Evolutionary conservation across 2,888 invertebrate species (phyloP), one percentile per base, ranked within the genome.

Genomic region (Steinernema hermaphroditum): DNA sequence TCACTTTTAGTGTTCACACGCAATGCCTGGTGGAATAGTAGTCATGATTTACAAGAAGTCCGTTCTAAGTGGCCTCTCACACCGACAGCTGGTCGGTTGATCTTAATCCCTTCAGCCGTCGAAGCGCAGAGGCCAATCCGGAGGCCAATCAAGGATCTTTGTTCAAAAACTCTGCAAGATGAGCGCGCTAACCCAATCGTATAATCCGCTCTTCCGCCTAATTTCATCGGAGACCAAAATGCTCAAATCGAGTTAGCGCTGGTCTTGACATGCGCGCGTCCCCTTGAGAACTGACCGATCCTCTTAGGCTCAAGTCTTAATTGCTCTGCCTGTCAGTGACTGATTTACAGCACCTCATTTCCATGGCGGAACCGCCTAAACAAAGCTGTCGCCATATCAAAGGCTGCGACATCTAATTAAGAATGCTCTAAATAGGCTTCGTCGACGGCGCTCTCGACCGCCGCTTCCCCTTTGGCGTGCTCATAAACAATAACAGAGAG

Each of bases 401-500:
- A 62, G 62, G 34, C 62, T 16, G 62, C 32, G 62, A 24, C 27
- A 22, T 32, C 62, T 62, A 62, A 62, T 62, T 62, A 62, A 62
- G 62, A 62, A 34, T 46, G n/a, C 46, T 46, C 46, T 19, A 46
- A 46, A 46, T 46, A 46, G 46, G 46, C 46, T 46, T 46, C 46
- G 22, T 62, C 32, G 62, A 29, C 32, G 62, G 29, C 50, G 50
- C 19, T 22, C 19, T 22, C 50, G 19, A 32, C 16, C 27, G 62
- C 34, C 62, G 32, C 62, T 62, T 62, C 62, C 62, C 62, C 27
- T 27, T 62, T 34, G 6, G 62, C 62, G 27, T 29, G 29, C 62
- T 62, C 22, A 62, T 62, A 62, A 62, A 62, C 62, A 62, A 62
- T 62, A 62, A 62, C 62, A 62, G 16, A 14, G 62, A 16, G 14